Evolutionary conservation across 2,113 vertebrate species (phyloP).

Genomic region (Ophiodon elongatus): DNA sequence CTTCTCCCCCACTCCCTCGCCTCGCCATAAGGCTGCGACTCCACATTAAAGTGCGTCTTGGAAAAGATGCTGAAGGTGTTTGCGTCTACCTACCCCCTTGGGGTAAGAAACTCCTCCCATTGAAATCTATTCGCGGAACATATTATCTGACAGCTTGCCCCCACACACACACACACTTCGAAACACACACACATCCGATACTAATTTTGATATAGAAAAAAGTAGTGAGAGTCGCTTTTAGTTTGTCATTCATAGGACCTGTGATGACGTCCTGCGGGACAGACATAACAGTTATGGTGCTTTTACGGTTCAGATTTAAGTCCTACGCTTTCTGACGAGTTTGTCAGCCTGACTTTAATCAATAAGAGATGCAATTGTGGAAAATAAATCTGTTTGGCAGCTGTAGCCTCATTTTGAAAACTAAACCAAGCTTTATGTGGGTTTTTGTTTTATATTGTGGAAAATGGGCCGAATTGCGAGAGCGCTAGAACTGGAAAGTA

Average conservation of each 20-base stretch:
- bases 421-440: neutral
- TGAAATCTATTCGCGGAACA: slow-evolving; percentile 77
- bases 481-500: neutral
- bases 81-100: slow-evolving; percentile 70
- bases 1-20: slow-evolving; percentile 44
- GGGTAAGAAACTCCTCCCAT: slow-evolving; percentile 84
- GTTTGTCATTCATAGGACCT: slow-evolving; percentile 5
- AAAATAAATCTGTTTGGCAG: neutral
- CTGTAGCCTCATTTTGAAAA: neutral
- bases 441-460: neutral
- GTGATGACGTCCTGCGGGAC: neutral
- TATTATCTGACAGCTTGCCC: slow-evolving; percentile 71
- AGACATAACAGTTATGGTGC: too few species aligned
- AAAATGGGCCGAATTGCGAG: too few species aligned
- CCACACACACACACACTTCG: slow-evolving; percentile 24
- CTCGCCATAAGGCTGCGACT: slow-evolving; percentile 64
- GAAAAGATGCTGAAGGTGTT: slow-evolving; percentile 82
- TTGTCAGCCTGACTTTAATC: neutral
- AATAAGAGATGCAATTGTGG: neutral
- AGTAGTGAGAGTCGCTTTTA: neutral
- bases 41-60: slow-evolving; percentile 56
- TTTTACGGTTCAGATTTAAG: neutral
- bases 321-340: neutral
- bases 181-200: slow-evolving; percentile 39
- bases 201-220: slow-evolving; percentile 21